Base-by-base conservation (phyloP, 2,113 vertebrate genomes). In the Carassius auratus region DNA sequence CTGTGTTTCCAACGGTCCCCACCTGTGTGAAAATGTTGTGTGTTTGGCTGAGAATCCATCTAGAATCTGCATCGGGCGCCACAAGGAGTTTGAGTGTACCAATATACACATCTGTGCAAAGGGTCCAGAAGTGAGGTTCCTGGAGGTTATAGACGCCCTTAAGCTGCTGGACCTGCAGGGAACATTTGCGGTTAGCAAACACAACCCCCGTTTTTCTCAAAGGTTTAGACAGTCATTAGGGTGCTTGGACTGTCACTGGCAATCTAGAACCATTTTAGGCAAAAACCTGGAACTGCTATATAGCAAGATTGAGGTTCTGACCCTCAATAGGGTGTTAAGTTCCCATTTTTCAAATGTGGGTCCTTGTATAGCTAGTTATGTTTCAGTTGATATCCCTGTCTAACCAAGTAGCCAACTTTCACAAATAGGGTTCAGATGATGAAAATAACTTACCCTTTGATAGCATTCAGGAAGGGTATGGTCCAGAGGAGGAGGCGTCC, bases 1-100 rank as follows among this genome's bases (percentile, higher is more conserved):
- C 10, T 48, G 10, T 48, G 45, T 48, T 81, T 42, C n/a, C 17
- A 14, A 12, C 13, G 1, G 19, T 21, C 45, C 83, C 52, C 89
- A 99, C 98, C 97, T 99, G 98, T 91, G 98, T 99, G 92, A 99
- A 99, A 90, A 99, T 98, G 90, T 97, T 94, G 92, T 99, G 98
- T 1, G 98, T 99, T 91, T 99, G 98, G 93, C 97, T 99, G 89
- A 97, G 94, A 91, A 99, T 96, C 98, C 98, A 99, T 88, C 96
- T 96, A 26, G 96, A 92, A 89, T 99, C 98, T n/a, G 98, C 97
- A 75, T 99, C 97, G 8, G 98, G 97, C 8, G 97, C 97, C 1
- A 99, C 95, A 8, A 98, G 89, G 89, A 99, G 94, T 92, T 99
- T 99, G 76, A 99, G 88, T 1, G 97, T 99, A 13, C 98, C 98